Evolutionary conservation across 2,888 invertebrate species (phyloP), one percentile per base, ranked within the genome.

Genomic region (Ophonus ardosiacus): DNA sequence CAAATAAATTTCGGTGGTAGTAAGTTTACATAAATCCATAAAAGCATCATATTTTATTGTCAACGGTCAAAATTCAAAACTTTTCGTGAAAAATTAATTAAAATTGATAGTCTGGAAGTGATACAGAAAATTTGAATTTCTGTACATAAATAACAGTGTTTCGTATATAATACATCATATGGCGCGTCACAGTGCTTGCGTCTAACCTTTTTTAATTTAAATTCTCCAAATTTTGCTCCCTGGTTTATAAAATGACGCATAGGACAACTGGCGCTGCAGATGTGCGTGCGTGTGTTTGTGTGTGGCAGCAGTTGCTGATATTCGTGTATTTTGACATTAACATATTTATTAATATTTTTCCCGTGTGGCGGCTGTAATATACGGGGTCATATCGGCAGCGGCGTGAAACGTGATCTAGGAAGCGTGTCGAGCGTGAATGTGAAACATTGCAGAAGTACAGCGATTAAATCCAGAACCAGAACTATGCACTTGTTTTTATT

Each of bases 281-380:
- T 40, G 38, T n/a, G 51, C 51, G 57, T 24, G 56, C 18, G 51
- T 31, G 71, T 40, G 71, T 71, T 24, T 74, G 76, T 51, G 7
- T 38, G 57, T 31, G 56, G 57, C 57, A 10, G 71, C 43, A 43
- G 40, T 78, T 76, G 79, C 59, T 80, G 61, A 80, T 61, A 80
- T 80, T 80, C 80, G 80, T 80, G 40, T 80, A 80, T 80, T 78
- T 61, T 81, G 81, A 81, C 71, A 81, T 81, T 81, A 68, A 81
- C 81, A 81, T 81, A 81, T 81, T 81, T 81, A 81, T 81, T 81
- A 81, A 81, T 81, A 68, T 68, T 68, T 68, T 68, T 68, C 81
- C 81, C 68, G 81, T 68, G 81, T 81, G 71, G 51, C 81, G 68
- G 81, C 81, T 81, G 81, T 68, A 68, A 81, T 81, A 68, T 71